Base-by-base conservation (phyloP, 1,140 invertebrate species). In the Heliconius hermathena region DNA sequence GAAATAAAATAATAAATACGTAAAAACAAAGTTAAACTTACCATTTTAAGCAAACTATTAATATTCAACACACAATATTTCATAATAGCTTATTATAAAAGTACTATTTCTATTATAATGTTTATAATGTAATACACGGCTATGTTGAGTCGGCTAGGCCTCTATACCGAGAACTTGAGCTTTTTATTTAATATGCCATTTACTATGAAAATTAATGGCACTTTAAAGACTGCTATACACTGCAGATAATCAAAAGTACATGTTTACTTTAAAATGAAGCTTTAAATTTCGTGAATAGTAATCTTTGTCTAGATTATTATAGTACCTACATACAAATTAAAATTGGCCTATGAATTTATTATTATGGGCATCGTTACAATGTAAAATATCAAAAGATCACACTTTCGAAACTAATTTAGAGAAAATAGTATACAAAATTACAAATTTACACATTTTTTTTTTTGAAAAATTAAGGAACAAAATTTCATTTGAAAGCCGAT, bases 101-200 rank as follows among this genome's bases (percentile, higher is more conserved):
- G 73, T 76, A 80, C 76, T 82, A 81, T 81, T 81, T 82, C 74
- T 76, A 78, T 79, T 77, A 84, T 74, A 82, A 73, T 81, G 79
- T 81, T 81, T 60, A 83, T 80, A 78, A 74, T 66, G 80, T 75
- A 79, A 80, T 29, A 71, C 57, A 76, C 41, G 18, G 66, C 49
- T 79, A 33, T 71, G 36, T 75, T 66, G 75, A 46, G 77, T 81
- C 72, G 74, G 81, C 84, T 84, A 84, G 81, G 81, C 81, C 84
- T 80, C 78, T 83, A 84, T 77, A 81, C 52, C 75, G 74, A 81
- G 52, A 83, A 78, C 73, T 85, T 81, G 78, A 84, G 57, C 54
- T 74, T 81, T 81, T 74, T 77, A 71, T 74, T 71, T 71, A 36
- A 76, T 66, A 26, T 66, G 60, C 60, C 60, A 66, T 66, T 66